Percentiles rank a stretch among this genome's conserved stretches.
phyloP scores from a whole-genome alignment of 2,113 vertebrate genomes.

The human (Homo sapiens) region GRCh38 chr18:73546501-73547000 shows the following conservation, averaged over 20 bases:
- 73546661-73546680: neutral
- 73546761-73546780: neutral
- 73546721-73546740: neutral
- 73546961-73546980: no score
- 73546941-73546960: no score
- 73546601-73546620: neutral
- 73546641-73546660: neutral
- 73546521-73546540: neutral
- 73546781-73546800: rapidly evolving
- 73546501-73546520: neutral
- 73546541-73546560: neutral
- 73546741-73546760: neutral
- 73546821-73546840: neutral
- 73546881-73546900: no score
- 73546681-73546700: neutral
- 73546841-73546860: neutral
- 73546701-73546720: neutral
- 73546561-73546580: neutral
- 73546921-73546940: no score
- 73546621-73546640: neutral
- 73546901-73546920: no score
- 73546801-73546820: neutral
- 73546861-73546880: rapidly evolving
- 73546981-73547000: no score
- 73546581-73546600: neutral